Evolutionary conservation across 2,888 invertebrate species (phyloP).

Genomic region (Hedya salicella): DNA sequence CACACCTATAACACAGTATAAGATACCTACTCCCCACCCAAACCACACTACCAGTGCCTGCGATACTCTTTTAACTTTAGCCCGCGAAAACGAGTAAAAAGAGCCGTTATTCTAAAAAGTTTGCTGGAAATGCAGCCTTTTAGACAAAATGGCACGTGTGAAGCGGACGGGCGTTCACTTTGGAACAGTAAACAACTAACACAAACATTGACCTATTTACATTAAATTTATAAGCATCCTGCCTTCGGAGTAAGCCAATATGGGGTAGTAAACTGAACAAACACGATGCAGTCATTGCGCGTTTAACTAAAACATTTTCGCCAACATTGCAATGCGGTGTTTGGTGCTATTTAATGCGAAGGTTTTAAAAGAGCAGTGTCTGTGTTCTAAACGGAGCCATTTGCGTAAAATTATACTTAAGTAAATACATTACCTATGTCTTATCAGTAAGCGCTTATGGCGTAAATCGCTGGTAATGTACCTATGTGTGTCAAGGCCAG

Average conservation of each 20-base stretch:
- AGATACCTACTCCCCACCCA: conserved; percentile 14
- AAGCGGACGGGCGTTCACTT: conserved; percentile 51
- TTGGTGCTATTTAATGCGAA: not conserved
- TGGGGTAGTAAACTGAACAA: conserved; percentile 18
- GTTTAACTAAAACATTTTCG: not conserved
- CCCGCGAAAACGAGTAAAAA: conserved; percentile 40
- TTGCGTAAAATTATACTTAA: conserved; percentile 33
- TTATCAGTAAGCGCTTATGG: conserved; percentile 35
- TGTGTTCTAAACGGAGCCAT: conserved; percentile 8
- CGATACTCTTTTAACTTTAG: conserved; percentile 26
- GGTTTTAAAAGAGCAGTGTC: not conserved
- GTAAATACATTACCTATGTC: conserved; percentile 33
- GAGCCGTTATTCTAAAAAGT: conserved; percentile 55
- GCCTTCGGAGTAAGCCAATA: conserved; percentile 19
- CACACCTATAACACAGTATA: conserved; percentile 15
- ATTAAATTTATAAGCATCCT: conserved; percentile 40
- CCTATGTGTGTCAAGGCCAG: conserved; percentile 47
- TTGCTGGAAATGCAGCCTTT: conserved; percentile 54
- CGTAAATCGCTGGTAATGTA: conserved; percentile 33
- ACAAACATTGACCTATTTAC: conserved; percentile 55
- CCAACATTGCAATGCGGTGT: not conserved
- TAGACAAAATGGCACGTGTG: conserved; percentile 58
- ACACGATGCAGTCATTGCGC: conserved; percentile 19
- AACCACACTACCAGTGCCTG: conserved; percentile 21
- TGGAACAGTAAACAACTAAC: conserved; percentile 53